Conservation (phyloP, 2,113 vertebrate genomes). For the Tragelaphus strepsiceros region DNA sequence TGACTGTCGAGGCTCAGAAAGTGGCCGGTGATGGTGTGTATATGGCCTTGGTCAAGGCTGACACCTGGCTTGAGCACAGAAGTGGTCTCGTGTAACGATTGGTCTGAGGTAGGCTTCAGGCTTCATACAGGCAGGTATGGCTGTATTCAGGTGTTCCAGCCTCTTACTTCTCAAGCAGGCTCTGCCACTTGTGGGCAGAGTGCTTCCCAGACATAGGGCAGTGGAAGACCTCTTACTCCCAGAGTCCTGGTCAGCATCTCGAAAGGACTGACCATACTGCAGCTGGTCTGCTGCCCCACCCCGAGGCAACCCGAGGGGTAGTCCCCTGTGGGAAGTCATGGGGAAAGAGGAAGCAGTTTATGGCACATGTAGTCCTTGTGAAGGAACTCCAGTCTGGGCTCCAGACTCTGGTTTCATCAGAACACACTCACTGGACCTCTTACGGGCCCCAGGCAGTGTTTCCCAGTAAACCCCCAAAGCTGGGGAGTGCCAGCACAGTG, state of each 20-base stretch:
- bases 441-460: no score
- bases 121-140: neutral
- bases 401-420: neutral
- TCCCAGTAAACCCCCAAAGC: neutral
- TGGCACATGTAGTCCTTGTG: neutral
- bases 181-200: neutral
- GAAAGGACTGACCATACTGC: neutral
- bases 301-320: neutral
- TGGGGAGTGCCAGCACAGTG: neutral
- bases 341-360: neutral
- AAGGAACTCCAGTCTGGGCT: neutral
- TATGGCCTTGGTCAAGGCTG: neutral
- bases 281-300: no score
- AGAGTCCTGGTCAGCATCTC: neutral
- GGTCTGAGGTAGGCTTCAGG: neutral
- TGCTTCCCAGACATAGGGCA: neutral
- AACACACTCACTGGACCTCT: neutral
- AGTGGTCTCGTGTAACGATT: neutral
- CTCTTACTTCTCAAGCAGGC: neutral
- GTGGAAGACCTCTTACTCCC: neutral
- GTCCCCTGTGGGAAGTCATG: neutral
- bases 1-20: neutral
- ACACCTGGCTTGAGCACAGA: neutral
- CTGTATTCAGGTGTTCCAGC: neutral
- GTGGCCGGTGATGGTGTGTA: accelerated